Percentiles rank a stretch among this genome's conserved stretches.
These are phyloP conservation scores for Ennomos fuscantarius DNA, from an alignment of 2,888 invertebrate species.

Conservation along the genomic window DNA sequence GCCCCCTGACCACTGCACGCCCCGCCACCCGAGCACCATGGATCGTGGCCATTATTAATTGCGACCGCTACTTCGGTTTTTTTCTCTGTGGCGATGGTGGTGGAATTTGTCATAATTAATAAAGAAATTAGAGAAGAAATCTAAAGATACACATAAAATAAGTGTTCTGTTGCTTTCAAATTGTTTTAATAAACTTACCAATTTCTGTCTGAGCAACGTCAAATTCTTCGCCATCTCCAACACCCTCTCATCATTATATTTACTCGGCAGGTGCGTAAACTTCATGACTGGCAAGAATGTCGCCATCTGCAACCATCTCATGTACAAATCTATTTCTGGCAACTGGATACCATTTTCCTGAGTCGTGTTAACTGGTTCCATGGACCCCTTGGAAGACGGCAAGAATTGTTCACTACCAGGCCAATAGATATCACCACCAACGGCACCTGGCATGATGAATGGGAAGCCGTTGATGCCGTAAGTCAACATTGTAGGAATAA, in stretches of 20 bases:
- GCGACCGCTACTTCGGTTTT: too few species aligned
- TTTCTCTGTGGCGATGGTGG: too few species aligned
- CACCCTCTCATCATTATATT: slow-evolving; percentile 92
- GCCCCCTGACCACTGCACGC: too few species aligned
- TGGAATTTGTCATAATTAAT: too few species aligned
- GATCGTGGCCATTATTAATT: too few species aligned
- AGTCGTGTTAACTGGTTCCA: slow-evolving; percentile 60
- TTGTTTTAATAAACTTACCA: slow-evolving; percentile 72
- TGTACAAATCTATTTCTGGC: slow-evolving; percentile 93
- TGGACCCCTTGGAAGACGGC: slow-evolving; percentile 78
- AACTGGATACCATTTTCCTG: slow-evolving; percentile 80
- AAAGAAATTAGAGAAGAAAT: too few species aligned
- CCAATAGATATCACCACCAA: slow-evolving; percentile 94
- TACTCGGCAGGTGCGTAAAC: slow-evolving; percentile 95
- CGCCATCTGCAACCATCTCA: slow-evolving; percentile 95
- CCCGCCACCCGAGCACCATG: too few species aligned
- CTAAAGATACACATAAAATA: too few species aligned
- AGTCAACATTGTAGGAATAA: slow-evolving; percentile 94
- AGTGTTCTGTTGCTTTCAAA: too few species aligned
- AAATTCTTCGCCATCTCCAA: slow-evolving; percentile 91
- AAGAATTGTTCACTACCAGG: slow-evolving; percentile 84
- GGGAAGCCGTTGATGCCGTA: slow-evolving; percentile 97
- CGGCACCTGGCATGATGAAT: slow-evolving; percentile 96
- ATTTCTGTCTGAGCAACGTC: slow-evolving; percentile 89
- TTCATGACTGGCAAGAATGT: slow-evolving; percentile 96